Base-by-base conservation (phyloP, 2,888 invertebrate species). In the Caenorhabditis zanzibari region DNA sequence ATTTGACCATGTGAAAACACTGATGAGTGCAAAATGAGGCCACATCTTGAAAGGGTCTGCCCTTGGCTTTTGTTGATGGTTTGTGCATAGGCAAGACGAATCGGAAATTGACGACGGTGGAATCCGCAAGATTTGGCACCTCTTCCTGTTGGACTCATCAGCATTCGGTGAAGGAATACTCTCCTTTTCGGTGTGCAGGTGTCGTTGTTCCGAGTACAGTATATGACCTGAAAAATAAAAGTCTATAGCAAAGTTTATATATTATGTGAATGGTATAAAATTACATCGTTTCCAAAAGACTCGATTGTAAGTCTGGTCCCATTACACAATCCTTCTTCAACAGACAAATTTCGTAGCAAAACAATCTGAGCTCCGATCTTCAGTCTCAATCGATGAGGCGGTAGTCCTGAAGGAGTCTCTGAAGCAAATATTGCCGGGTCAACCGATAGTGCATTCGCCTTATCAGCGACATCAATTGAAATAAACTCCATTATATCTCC, bases 21-120 rank as follows among this genome's bases (percentile, higher is more conserved):
- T 19, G 71, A 38, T 0, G 12, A 19, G n/a, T 66, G 49, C 2
- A 89, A 58, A 24, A 84, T 19, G 6, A 89, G 35, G 10, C 89
- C 90, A 7, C 86, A 71, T 47, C 52, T 47, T 14, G 76, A 52
- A 0, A 90, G 56, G n/a, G 87, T 87, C 22, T 61, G 92, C 0
- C 92, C 92, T 71, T 92, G 92, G 3, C 91, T 86, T 73, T 92
- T 92, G 58, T 91, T 92, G 16, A 91, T 88, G 0, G 90, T 91
- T 82, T 89, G 88, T 9, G 89, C 90, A 85, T 88, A 92, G 16
- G 90, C 90, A 2, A 89, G 47, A 24, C 86, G 85, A 0, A 93
- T 41, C 10, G 89, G 89, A 56, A 87, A 90, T 71, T 90, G 90
- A 10, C 81, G 47, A 19, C 88, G 82, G 58, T 16, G 22, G 61